These are phyloP conservation scores for Agrotis ipsilon DNA, from an alignment of 2,888 invertebrate species.

Conservation along the genomic window DNA sequence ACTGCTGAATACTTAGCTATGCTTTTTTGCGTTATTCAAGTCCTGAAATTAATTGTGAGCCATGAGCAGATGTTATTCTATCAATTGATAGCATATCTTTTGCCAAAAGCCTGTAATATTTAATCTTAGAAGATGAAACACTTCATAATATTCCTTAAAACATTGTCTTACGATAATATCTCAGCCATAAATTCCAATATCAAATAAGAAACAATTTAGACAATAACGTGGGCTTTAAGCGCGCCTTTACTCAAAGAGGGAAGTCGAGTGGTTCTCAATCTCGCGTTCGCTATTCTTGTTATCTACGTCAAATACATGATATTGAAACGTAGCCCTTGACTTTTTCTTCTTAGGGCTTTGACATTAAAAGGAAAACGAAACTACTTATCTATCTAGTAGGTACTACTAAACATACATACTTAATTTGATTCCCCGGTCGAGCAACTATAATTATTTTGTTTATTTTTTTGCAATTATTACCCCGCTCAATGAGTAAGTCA, in stretches of 20 bases:
- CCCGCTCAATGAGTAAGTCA: too few relatives aligned
- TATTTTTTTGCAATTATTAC: too few relatives aligned
- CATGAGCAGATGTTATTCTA: too few relatives aligned
- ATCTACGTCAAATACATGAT: slow-evolving; percentile 37
- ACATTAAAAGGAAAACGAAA: background rate
- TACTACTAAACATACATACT: background rate
- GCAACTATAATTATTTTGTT: too few relatives aligned
- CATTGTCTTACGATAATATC: background rate
- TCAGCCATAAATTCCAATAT: slow-evolving; percentile 40
- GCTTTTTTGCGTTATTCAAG: too few relatives aligned
- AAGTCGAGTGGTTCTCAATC: slow-evolving; percentile 51
- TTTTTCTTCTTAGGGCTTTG: background rate
- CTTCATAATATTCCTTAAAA: slow-evolving; percentile 14
- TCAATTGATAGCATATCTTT: too few relatives aligned
- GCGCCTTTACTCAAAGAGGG: slow-evolving; percentile 31
- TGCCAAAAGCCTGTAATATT: background rate
- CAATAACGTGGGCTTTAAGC: slow-evolving; percentile 23
- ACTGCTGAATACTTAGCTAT: too few relatives aligned
- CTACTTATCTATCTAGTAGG: too few relatives aligned
- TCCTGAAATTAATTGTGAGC: too few relatives aligned
- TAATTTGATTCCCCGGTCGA: background rate
- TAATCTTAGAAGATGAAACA: background rate
- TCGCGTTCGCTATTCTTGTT: slow-evolving; percentile 21
- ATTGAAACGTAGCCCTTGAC: slow-evolving; percentile 7
- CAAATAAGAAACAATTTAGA: slow-evolving; percentile 29